Percentiles rank a stretch among this genome's conserved stretches.
phyloP scores from a whole-genome alignment of 2,888 invertebrate species.

The Troilus luridus region DNA sequence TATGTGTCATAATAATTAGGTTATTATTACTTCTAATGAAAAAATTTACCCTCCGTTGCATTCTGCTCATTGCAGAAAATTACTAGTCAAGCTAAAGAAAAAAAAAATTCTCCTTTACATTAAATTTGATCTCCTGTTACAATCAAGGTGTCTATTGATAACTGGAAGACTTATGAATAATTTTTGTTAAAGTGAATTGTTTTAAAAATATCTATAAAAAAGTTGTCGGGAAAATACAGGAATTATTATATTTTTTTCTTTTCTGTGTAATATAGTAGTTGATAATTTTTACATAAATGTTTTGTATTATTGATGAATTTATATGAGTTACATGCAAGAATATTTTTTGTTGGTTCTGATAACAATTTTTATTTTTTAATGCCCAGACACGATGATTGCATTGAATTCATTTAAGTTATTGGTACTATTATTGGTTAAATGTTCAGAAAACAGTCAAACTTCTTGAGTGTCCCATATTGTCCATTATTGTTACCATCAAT shows the following conservation, averaged over 20 bases:
- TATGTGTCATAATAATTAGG: neutral
- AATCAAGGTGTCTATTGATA: neutral
- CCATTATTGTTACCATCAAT: too few species aligned
- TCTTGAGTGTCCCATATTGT: neutral
- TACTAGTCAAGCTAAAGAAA: conserved; percentile 31
- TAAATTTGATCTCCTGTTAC: conserved; percentile 8
- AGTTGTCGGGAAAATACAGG: neutral
- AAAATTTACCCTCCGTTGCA: neutral
- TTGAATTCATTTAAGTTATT: neutral
- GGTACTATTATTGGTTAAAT: neutral
- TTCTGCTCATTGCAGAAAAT: neutral
- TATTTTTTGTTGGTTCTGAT: neutral
- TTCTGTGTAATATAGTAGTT: neutral
- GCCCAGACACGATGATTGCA: neutral
- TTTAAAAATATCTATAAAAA: neutral
- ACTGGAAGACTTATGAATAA: conserved; percentile 40
- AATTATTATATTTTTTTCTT: conserved; percentile 1
- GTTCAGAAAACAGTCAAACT: neutral
- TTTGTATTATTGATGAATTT: neutral
- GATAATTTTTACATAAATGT: neutral
- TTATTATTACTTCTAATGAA: neutral
- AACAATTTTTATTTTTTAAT: neutral
- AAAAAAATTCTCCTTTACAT: neutral
- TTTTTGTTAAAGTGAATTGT: conserved; percentile 2
- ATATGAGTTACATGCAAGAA: neutral